These are phyloP conservation scores for Dasyurus viverrinus DNA, from an alignment of 2,113 vertebrate species.

Conservation along the genomic window DNA sequence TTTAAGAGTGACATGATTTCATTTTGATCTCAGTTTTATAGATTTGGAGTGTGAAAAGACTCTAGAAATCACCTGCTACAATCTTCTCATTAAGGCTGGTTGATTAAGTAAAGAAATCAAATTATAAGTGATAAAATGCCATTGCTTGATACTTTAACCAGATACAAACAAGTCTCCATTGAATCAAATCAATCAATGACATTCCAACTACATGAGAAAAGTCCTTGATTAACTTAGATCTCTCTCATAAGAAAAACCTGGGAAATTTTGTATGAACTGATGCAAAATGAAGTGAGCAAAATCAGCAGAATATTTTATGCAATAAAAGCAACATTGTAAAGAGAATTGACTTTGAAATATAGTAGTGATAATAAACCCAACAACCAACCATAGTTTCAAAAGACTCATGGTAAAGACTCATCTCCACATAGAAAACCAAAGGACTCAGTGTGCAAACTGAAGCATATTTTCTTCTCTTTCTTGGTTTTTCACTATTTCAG, in stretches of 20 bases:
- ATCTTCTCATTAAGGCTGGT: not conserved
- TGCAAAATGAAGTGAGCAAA: not conserved
- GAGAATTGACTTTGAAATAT: not conserved
- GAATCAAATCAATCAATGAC: not conserved
- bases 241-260: not conserved
- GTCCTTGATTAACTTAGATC: not conserved
- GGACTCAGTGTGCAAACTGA: not conserved
- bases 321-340: not conserved
- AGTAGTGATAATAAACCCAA: not conserved
- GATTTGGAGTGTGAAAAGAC: not conserved
- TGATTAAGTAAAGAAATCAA: not conserved
- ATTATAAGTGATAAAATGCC: not conserved
- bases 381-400: not conserved
- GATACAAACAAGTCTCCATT: not conserved
- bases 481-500: not conserved
- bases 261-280: not conserved
- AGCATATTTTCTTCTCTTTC: not conserved
- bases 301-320: not conserved
- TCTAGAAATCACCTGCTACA: not conserved
- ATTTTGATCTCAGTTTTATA: not conserved
- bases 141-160: not conserved
- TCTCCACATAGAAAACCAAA: not conserved
- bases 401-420: not conserved
- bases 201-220: not conserved
- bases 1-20: not conserved